Percentiles rank a stretch among this genome's conserved stretches.
Conservation (phyloP, 2,797 vertebrate species). For the Emys orbicularis region DNA sequence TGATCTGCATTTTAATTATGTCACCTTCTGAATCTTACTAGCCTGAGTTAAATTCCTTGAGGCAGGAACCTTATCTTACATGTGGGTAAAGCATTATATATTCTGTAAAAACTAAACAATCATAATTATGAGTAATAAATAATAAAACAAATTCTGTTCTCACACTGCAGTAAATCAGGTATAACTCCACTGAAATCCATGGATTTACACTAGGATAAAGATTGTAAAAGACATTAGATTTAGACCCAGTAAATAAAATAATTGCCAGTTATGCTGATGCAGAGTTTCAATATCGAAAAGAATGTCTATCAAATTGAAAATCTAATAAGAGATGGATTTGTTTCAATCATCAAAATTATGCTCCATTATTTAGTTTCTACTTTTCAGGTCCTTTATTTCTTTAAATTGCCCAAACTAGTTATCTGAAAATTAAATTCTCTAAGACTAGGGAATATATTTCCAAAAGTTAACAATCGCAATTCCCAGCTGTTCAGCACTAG, state of each 20-base stretch:
- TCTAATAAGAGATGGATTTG: neutral
- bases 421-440: neutral
- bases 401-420: neutral
- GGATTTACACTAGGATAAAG: neutral
- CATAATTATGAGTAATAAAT: neutral
- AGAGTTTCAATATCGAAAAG: slow-evolving; percentile 4
- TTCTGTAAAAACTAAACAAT: neutral
- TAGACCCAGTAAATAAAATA: neutral
- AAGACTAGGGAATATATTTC: neutral
- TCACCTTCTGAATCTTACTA: neutral
- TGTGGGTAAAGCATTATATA: neutral
- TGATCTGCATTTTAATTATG: too few species aligned
- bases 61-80: neutral
- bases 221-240: neutral
- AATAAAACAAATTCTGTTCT: neutral
- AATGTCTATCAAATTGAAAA: neutral
- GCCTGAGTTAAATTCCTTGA: neutral
- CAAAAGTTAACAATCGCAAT: neutral
- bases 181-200: neutral
- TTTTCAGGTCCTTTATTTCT: neutral
- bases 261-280: neutral
- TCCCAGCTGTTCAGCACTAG: neutral
- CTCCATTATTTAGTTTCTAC: neutral
- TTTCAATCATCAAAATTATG: neutral
- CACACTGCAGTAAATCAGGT: neutral